Evolutionary conservation across 2,797 vertebrate genomes (phyloP).

Genomic region (Poecilia picta): DNA sequence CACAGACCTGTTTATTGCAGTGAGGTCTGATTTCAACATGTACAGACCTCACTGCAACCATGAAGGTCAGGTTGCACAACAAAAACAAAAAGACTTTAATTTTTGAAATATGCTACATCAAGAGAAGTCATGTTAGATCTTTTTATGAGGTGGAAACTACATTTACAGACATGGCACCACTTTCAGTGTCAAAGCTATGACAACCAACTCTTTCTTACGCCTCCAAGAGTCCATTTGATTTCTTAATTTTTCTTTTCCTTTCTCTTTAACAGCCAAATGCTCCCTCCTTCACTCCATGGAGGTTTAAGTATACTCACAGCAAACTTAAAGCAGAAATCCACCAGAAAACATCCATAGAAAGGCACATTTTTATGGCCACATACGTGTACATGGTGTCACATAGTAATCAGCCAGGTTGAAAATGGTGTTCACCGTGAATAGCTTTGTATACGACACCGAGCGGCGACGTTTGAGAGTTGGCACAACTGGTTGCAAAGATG

Average conservation of each 20-base stretch:
- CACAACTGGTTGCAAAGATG: too few species aligned
- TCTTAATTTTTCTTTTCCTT: neutral
- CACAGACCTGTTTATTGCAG: neutral
- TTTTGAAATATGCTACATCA: neutral
- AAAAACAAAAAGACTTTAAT: neutral
- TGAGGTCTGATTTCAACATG: neutral
- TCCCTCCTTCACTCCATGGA: too few species aligned
- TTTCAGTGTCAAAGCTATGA: neutral
- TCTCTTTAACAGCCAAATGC: neutral
- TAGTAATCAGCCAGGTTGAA: too few species aligned
- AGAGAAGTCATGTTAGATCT: neutral
- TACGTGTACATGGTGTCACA: too few species aligned
- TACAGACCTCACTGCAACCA: too few species aligned
- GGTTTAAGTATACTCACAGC: too few species aligned
- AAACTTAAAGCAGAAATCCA: too few species aligned
- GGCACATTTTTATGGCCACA: too few species aligned
- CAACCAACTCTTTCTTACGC: neutral
- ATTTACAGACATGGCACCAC: neutral
- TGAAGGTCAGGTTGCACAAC: neutral
- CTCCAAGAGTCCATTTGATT: neutral
- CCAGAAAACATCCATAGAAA: too few species aligned
- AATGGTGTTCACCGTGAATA: too few species aligned
- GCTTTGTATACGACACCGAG: too few species aligned
- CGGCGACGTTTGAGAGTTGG: too few species aligned
- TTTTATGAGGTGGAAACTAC: neutral